phyloP scores from a whole-genome alignment of 2,888 invertebrate species.

The Lobophora halterata region DNA sequence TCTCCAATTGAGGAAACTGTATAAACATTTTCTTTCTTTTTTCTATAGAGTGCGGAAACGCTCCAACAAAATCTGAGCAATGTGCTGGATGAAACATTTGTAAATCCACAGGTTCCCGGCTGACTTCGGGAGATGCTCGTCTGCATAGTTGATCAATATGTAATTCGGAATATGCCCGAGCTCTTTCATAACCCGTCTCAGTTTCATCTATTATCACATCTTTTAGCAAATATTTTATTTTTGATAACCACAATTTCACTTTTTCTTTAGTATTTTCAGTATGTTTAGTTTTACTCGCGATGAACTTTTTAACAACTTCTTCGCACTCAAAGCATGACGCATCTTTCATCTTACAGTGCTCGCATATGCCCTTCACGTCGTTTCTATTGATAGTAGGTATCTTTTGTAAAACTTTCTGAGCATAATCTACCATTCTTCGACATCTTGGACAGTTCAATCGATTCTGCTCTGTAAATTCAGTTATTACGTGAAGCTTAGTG shows the following conservation, averaged over 20 bases:
- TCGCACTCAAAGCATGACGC: constrained; percentile 49
- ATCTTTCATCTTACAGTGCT: constrained; percentile 46
- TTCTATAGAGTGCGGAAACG: constrained; percentile 4
- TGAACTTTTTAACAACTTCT: constrained; percentile 47
- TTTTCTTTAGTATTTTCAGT: constrained; percentile 34
- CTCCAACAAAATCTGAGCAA: constrained; percentile 5
- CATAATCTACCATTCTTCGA: constrained; percentile 44
- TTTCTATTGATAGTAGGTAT: constrained; percentile 39
- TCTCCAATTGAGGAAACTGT: constrained; percentile 7
- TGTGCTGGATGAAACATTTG: constrained; percentile 14
- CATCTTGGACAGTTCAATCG: constrained; percentile 54
- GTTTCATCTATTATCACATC: constrained; percentile 17
- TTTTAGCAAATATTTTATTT: constrained; percentile 34
- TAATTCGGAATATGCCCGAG: constrained; percentile 16
- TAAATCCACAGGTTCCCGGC: constrained; percentile 9
- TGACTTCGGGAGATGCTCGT: neutral
- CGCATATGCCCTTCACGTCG: constrained; percentile 49
- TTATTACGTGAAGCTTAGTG: too few relatives aligned
- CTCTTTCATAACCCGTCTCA: constrained; percentile 11
- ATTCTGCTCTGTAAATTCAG: constrained; percentile 45
- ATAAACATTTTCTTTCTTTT: constrained; percentile 9
- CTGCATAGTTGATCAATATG: constrained; percentile 20
- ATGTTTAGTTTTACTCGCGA: constrained; percentile 37
- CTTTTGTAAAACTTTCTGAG: constrained; percentile 41
- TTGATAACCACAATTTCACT: constrained; percentile 36